phyloP scores from a whole-genome alignment of 2,888 invertebrate species.

The Eilema griseolum region DNA sequence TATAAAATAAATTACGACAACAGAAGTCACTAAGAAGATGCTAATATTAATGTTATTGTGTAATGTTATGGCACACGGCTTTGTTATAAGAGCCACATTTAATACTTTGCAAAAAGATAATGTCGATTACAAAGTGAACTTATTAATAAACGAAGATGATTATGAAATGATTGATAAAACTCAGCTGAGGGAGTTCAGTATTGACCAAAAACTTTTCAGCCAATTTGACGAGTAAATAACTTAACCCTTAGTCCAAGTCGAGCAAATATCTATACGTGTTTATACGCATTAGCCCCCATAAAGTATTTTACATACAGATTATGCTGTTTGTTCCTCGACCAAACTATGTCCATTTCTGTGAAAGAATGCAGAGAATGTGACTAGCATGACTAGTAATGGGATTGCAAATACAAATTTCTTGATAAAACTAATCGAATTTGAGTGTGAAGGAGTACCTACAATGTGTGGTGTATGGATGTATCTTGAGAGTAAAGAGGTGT shows the following conservation, averaged over 20 bases:
- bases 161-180: conserved; percentile 58
- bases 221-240: conserved; percentile 53
- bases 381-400: not conserved
- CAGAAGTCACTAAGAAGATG: conserved; percentile 22
- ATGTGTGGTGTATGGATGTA: too few species aligned
- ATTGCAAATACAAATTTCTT: not conserved
- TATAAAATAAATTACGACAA: not conserved
- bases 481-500: too few species aligned
- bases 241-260: not conserved
- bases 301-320: not conserved
- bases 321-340: not conserved
- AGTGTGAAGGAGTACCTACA: too few species aligned
- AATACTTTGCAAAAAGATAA: conserved; percentile 54
- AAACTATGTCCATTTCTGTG: not conserved
- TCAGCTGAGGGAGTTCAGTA: conserved; percentile 36
- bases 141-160: conserved; percentile 58
- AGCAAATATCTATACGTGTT: not conserved
- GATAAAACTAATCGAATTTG: too few species aligned
- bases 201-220: conserved; percentile 42
- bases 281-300: not conserved
- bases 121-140: conserved; percentile 60
- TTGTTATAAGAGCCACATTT: conserved; percentile 48
- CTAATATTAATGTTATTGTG: conserved; percentile 39
- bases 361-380: not conserved
- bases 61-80: conserved; percentile 35